A percentile compares a stretch with the other conserved stretches of the same genome.
phyloP scores from a whole-genome alignment of 1,140 invertebrate species.

The Helicorthomorpha holstii region DNA sequence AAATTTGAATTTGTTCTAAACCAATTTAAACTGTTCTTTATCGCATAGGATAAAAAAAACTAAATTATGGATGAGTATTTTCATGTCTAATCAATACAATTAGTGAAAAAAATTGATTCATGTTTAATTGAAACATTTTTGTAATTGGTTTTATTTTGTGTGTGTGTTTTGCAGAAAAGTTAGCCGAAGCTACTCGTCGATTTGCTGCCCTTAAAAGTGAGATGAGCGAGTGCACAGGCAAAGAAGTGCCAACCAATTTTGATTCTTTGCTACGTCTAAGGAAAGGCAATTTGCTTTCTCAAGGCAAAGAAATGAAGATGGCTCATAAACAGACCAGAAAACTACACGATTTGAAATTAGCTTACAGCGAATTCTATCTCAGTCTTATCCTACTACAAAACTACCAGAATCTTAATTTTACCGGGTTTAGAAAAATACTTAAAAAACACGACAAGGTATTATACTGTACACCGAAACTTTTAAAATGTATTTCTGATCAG shows the following conservation, averaged over 20 bases:
- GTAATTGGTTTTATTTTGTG: constrained; percentile 2
- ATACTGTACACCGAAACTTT: constrained; percentile 17
- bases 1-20: too few relatives aligned
- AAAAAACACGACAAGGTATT: constrained; percentile 99
- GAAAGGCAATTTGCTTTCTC: background rate
- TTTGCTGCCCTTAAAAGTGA: constrained; percentile 81
- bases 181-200: constrained; percentile 89
- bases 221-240: constrained; percentile 39
- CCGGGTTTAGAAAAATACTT: constrained; percentile 98
- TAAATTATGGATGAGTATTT: too few relatives aligned
- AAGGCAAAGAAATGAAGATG: constrained; percentile 6
- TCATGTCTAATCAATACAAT: too few relatives aligned
- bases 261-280: constrained; percentile 11
- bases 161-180: constrained; percentile 63
- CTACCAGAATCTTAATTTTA: constrained; percentile 86
- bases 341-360: constrained; percentile 85
- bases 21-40: too few relatives aligned
- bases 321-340: constrained; percentile 32
- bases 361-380: constrained; percentile 98
- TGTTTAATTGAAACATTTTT: too few relatives aligned
- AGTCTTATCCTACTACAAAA: constrained; percentile 75
- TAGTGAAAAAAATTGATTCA: too few relatives aligned
- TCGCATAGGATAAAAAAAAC: too few relatives aligned
- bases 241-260: constrained; percentile 14
- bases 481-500: background rate